These are phyloP conservation scores for Morus bassanus DNA, from an alignment of 2,797 vertebrate species.

Conservation along the genomic window DNA sequence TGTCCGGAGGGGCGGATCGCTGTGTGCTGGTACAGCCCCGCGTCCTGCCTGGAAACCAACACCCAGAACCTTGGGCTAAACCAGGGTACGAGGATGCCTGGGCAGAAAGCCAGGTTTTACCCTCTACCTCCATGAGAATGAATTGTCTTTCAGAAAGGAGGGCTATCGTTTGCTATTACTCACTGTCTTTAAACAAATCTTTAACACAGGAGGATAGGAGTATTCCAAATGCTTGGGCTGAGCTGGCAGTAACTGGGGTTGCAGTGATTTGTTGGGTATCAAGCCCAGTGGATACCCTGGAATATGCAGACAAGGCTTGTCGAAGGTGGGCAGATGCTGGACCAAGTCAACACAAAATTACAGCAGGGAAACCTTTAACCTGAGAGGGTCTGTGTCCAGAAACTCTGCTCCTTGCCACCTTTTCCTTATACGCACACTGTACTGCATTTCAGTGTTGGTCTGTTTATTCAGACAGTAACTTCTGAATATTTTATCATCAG, in stretches of 20 bases:
- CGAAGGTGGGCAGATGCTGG: neutral
- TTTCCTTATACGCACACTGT: neutral
- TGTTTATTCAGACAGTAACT: neutral
- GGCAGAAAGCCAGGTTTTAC: too few relatives aligned
- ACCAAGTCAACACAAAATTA: neutral
- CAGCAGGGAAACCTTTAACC: neutral
- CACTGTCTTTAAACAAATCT: neutral
- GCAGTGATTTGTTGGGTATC: neutral
- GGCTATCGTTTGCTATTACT: neutral
- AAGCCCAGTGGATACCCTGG: neutral
- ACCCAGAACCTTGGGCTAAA: neutral
- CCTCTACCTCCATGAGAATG: neutral
- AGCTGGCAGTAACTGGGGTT: neutral
- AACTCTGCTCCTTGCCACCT: neutral
- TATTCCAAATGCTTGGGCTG: neutral
- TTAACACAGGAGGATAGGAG: neutral
- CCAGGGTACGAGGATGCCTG: fast-evolving
- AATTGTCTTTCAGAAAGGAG: neutral
- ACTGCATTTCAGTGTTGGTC: neutral
- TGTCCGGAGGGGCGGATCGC: neutral
- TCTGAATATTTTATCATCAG: neutral
- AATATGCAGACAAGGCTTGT: neutral
- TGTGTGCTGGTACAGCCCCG: neutral
- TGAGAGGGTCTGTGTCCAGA: neutral
- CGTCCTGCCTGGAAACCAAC: too few relatives aligned